A percentile compares a stretch with the other conserved stretches of the same genome.
phyloP scores from a whole-genome alignment of 92 coral and sea anemone genomes.

The Montipora capitata region DNA sequence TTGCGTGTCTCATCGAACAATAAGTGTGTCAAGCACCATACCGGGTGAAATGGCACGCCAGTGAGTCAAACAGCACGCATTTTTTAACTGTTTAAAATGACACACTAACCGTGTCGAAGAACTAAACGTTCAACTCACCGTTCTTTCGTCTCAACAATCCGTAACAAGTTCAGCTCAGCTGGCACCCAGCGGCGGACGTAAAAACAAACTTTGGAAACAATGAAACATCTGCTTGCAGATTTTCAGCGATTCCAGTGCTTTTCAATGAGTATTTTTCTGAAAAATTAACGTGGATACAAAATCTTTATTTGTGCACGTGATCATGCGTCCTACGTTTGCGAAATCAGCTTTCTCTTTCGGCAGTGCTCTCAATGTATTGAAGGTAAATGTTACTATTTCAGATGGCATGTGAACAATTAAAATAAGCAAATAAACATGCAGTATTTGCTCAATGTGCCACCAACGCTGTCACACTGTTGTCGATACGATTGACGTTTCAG shows the following conservation, averaged over 20 bases:
- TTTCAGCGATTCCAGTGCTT: constrained; percentile 1
- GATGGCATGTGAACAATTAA: constrained; percentile 13
- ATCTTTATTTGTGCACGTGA: not conserved
- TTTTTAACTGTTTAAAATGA: constrained; percentile 6
- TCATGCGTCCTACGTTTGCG: constrained; percentile 16
- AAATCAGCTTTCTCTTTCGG: constrained; percentile 16
- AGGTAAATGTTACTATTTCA: constrained; percentile 15
- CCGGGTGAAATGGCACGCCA: constrained; percentile 13
- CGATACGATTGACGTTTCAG: not conserved
- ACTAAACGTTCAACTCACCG: not conserved
- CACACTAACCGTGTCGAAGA: constrained; percentile 22
- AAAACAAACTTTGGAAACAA: constrained; percentile 5
- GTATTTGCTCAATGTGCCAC: not conserved
- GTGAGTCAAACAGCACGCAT: constrained; percentile 16
- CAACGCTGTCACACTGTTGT: constrained; percentile 10
- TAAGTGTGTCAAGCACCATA: constrained; percentile 24
- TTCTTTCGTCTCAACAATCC: not conserved
- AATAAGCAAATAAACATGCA: not conserved
- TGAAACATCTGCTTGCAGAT: constrained; percentile 9
- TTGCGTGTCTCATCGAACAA: constrained; percentile 20
- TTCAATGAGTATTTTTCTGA: constrained; percentile 6
- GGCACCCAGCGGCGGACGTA: not conserved
- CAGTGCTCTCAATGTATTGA: constrained; percentile 26
- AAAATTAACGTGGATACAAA: not conserved
- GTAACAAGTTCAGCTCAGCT: not conserved